Evolutionary conservation across 2,113 vertebrate genomes (phyloP).

Genomic region (Ictalurus furcatus): DNA sequence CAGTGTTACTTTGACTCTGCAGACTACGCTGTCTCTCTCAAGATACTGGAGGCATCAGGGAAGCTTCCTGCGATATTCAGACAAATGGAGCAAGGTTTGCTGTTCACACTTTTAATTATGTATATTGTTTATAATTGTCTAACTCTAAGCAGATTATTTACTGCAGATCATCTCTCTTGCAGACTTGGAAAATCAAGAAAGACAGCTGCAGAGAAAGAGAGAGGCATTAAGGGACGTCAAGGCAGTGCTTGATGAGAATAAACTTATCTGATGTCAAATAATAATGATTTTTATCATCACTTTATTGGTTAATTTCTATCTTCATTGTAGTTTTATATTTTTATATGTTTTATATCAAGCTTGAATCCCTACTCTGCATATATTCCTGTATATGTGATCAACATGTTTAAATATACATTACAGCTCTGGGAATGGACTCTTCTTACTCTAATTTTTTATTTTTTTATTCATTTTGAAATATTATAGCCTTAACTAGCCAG

Average conservation of each 20-base stretch:
- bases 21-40: slow-evolving; percentile 66
- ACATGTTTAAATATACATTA: not conserved
- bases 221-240: slow-evolving; percentile 36
- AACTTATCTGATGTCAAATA: not conserved
- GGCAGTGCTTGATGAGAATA: slow-evolving; percentile 20
- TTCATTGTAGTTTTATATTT: not conserved
- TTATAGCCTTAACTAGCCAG: not conserved
- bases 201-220: slow-evolving; percentile 31
- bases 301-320: not conserved
- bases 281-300: not conserved
- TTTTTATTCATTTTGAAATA: not conserved
- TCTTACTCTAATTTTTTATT: not conserved
- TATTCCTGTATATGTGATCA: not conserved
- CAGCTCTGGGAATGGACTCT: not conserved
- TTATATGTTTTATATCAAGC: not conserved
- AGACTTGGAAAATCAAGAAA: slow-evolving; percentile 41
- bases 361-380: not conserved
- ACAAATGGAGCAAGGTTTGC: slow-evolving; percentile 64
- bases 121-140: not conserved
- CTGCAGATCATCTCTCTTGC: not conserved
- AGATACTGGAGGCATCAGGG: slow-evolving; percentile 66
- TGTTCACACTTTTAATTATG: not conserved
- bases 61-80: slow-evolving; percentile 57
- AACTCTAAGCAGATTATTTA: not conserved
- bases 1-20: slow-evolving; percentile 7